Base-by-base conservation (phyloP, 2,797 vertebrate species). In the Gymnodraco acuticeps region DNA sequence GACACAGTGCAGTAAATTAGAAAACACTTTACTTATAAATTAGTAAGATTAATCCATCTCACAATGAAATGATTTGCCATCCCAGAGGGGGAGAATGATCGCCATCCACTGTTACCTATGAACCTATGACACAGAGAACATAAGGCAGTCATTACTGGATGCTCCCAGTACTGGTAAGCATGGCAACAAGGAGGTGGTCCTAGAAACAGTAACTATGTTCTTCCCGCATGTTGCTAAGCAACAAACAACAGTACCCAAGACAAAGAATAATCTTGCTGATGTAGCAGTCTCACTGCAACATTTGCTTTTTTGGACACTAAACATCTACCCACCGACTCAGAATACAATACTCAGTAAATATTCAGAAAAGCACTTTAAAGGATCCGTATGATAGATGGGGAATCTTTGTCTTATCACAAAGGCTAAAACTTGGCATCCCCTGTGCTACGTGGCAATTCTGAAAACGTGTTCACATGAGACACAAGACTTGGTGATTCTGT, bases 11-110 rank as follows among this genome's bases (percentile, higher is more conserved):
- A 58, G 50, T 91, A 54, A 42, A 83, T 92, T 90, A 91, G 75
- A 93, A 94, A 94, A 92, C 91, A 92, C 88, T 94, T 94, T 93
- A 94, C 87, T 94, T 88, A 92, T 88, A 93, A 90, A 92, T 94
- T 89, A 89, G 77, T 91, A 77, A 33, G 75, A 86, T 84, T 83
- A 86, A 82, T 90, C 72, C 72, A 86, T 92, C 60, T 89, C 85
- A 91, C 91, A 92, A 88, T 84, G 76, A 88, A 88, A 89, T 88
- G 58, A 90, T 89, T 89, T 89, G 45, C 72, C 81, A 76, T 83
- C 83, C 88, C 77, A 83, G 73, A 85, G 80, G 85, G 75, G 73
- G 50, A 82, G 62, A 70, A 70, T 73, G 79, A 77, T 70, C 31
- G 58, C 87, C 87, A 91, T 90, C 90, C 90, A 92, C 68, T 68